Base-by-base conservation (phyloP, 2,113 vertebrate species). In the Larimichthys crocea region DNA sequence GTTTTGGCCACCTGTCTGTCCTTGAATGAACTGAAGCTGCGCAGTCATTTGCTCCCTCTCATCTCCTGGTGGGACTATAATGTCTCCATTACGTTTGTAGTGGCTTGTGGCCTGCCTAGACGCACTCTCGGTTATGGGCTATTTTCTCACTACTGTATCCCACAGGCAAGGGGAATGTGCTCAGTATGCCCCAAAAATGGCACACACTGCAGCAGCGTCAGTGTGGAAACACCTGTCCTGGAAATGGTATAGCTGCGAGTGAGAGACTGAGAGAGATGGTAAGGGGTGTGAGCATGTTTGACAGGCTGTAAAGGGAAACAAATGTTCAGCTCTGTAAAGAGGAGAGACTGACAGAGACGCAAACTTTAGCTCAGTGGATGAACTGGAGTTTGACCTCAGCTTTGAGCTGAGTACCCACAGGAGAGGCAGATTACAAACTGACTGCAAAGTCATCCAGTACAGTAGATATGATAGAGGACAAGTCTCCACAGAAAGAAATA, bases 71-170 rank as follows among this genome's bases (percentile, higher is more conserved):
- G 91, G 74, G 77, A 85, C 75, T 44, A 78, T 80, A 76, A 89
- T 85, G 81, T 83, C 79, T 81, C 69, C 76, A 87, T 86, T 87
- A 87, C 52, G 17, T 82, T 80, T 82, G 83, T 66, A 85, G 82
- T 84, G 76, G 82, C 56, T 76, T 46, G 64, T 82, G 73, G 66
- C 80, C 84, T 88, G 83, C 80, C 65, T 66, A 15, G 68, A 82
- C 68, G 80, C 5, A 11, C 69, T 80, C 61, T 77, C 67, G 2
- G 71, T 85, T 82, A 84, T 86, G 82, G 82, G 82, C 62, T 84
- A 68, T 84, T 90, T 88, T 86, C 76, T 84, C 79, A 82, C 56
- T 14, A 67, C 67, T 57, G 56, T 75, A 81, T 88, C 84, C 80
- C 87, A 86, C 64, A 71, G 84, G 79, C 74, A 48, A 69, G 48